Base-by-base conservation (phyloP, 2,113 vertebrate species). In the Pyrgilauda ruficollis region DNA sequence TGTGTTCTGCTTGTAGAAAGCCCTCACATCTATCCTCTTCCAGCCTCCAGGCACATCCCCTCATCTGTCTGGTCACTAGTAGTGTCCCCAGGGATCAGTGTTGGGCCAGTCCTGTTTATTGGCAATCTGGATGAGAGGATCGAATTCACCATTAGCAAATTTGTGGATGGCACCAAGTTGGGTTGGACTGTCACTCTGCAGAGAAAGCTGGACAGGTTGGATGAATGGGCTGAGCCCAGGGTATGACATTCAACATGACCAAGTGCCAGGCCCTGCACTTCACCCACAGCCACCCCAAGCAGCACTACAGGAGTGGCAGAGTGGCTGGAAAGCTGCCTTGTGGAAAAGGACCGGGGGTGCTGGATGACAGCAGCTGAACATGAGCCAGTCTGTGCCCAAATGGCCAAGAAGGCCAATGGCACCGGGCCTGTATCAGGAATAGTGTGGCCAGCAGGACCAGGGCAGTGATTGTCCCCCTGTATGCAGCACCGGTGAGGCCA, bases 81-180 rank as follows among this genome's bases (percentile, higher is more conserved):
- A 14, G 11, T 21, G 23, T 61, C 30, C n/a, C 28, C n/a, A 89
- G 28, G 16, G 69, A 68, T 35, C 62, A 89, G n/a, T 41, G 39
- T 28, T 61, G 33, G 52, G 23, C 15, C 18, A 37, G 18, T 37
- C 31, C 50, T 37, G 7, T 50, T 74, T 67, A 59, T 3, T 33
- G 33, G 39, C 24, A 44, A 52, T 59, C 33, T 59, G 52, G 31
- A 58, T 66, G 12, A 50, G 22, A 43, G 13, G 8, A 81, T 20
- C 0, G 4, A 80, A 13, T 67, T 18, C 31, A 59, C 15, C 6
- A 16, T 28, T 39, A 52, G 23, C 46, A 67, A 24, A 59, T 52
- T 59, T 9, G 3, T 39, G 46, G 37, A 52, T 0, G 0, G 67
- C 37, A 59, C 19, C 37, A 66, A 44, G 15, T 7, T 59, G 52